Base-by-base conservation (phyloP, 2,888 invertebrate genomes). In the Hylaea fasciaria region DNA sequence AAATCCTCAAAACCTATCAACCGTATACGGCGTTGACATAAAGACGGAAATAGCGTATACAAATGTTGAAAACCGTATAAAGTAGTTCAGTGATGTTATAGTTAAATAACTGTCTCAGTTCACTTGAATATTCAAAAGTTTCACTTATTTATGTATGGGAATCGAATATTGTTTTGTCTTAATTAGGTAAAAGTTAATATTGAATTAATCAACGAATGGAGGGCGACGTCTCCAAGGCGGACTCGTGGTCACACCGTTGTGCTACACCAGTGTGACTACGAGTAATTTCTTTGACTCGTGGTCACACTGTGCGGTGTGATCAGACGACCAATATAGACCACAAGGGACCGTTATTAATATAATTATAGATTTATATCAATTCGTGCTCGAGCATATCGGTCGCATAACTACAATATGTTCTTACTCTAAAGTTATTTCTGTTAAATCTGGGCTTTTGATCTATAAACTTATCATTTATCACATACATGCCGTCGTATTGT, bases 121-220 rank as follows among this genome's bases (percentile, higher is more conserved):
- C 50, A 46, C 39, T 65, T 64, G 62, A 66, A 65, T 66, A 68
- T 66, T 62, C 64, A 62, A 60, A 43, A 55, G 57, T 48, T 64
- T 54, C 50, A 29, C 41, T 61, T 56, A 59, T 60, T 59, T 57
- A 57, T 57, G 62, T 54, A 54, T 57, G 57, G 53, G 50, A 54
- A 54, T 46, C 28, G 57, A 54, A 58, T 62, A 57, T 52, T 52
- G 51, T 51, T 50, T 56, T 52, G 37, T 50, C 53, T 62, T 53
- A 54, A 57, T 62, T 49, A 62, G 35, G 53, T 54, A 53, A 57
- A 54, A 57, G 62, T 55, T 51, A 46, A 54, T 48, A 49, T 50
- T 55, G 17, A 48, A 47, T 35, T 10, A 35, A 47, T 2, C n/a
- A 22, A 43, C 17, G 8, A 17, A 17, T 5, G n/a, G 4, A 3